These are phyloP conservation scores for Sebastes vulpes DNA, from an alignment of 2,797 vertebrate genomes.

Conservation along the genomic window DNA sequence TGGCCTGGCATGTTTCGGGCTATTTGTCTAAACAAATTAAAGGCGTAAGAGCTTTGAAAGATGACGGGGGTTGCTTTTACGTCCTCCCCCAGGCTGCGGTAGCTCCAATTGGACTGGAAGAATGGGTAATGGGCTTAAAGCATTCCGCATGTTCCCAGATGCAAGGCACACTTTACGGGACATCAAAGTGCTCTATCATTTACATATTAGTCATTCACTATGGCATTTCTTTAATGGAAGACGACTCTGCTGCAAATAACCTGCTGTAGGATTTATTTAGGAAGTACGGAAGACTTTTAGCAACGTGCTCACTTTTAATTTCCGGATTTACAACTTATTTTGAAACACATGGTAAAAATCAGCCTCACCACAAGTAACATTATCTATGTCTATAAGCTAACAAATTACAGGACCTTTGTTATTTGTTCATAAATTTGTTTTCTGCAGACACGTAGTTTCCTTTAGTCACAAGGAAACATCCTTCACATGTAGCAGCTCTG, in stretches of 20 bases:
- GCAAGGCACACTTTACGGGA: slow-evolving; percentile 54
- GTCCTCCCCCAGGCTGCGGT: slow-evolving; percentile 76
- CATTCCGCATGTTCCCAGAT: slow-evolving; percentile 78
- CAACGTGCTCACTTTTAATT: slow-evolving; percentile 6
- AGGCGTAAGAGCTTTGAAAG: slow-evolving; percentile 75
- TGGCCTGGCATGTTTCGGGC: slow-evolving; percentile 73
- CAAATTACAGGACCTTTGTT: slow-evolving; percentile 21
- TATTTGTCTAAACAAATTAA: slow-evolving; percentile 86
- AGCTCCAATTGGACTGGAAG: slow-evolving; percentile 76
- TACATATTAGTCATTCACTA: slow-evolving; percentile 71
- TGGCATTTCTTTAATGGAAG: slow-evolving; percentile 33
- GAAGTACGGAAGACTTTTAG: background rate
- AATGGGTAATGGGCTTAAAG: slow-evolving; percentile 76
- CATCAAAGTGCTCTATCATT: slow-evolving; percentile 75
- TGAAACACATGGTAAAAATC: slow-evolving; percentile 15
- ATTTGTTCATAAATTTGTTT: slow-evolving; percentile 4
- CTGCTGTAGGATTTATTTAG: slow-evolving; percentile 15
- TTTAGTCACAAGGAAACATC: background rate
- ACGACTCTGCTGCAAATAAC: slow-evolving; percentile 32
- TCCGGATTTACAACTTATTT: background rate
- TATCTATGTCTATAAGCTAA: slow-evolving; percentile 1
- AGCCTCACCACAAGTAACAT: background rate
- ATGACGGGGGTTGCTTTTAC: slow-evolving; percentile 74
- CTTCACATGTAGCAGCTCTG: background rate
- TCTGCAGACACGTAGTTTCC: background rate